Conservation (phyloP, 1,140 invertebrate genomes). For the Lithobius niger region DNA sequence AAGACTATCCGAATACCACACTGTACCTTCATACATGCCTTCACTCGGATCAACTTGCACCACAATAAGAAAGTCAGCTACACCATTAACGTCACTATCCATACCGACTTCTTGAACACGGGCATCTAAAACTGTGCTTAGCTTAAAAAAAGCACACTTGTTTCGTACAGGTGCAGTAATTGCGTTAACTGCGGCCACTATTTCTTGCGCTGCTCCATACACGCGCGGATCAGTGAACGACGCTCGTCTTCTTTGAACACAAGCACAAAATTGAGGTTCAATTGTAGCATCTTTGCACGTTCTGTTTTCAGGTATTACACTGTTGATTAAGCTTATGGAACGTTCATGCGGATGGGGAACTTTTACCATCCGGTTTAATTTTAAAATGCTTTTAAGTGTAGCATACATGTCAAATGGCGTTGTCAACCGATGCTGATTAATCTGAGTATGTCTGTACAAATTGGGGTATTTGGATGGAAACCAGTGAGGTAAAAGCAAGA, state of each 20-base stretch:
- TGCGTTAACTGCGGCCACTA: not conserved
- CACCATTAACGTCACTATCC: no score
- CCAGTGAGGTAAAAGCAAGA: conserved; percentile 59
- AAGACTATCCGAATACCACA: conserved; percentile 36
- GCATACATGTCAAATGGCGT: conserved; percentile 37
- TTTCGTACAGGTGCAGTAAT: not conserved
- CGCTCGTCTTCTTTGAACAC: conserved; percentile 10
- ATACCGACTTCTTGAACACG: no score
- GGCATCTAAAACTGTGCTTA: not conserved
- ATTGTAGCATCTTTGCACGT: conserved; percentile 31
- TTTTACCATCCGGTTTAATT: not conserved
- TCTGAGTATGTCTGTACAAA: conserved; percentile 47
- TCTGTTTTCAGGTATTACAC: conserved; percentile 24
- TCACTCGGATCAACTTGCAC: not conserved
- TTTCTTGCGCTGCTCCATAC: not conserved
- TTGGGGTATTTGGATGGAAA: conserved; percentile 47
- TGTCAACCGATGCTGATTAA: conserved; percentile 41
- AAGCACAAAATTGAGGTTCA: conserved; percentile 33
- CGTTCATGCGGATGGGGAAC: not conserved
- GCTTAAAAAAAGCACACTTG: not conserved
- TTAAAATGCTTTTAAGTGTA: conserved; percentile 30
- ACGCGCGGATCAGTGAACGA: not conserved
- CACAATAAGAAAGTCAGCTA: no score
- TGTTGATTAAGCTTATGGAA: conserved; percentile 28
- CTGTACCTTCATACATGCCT: conserved; percentile 36